phyloP scores from a whole-genome alignment of 1,140 invertebrate genomes.

The Drosophila oshimai region DNA sequence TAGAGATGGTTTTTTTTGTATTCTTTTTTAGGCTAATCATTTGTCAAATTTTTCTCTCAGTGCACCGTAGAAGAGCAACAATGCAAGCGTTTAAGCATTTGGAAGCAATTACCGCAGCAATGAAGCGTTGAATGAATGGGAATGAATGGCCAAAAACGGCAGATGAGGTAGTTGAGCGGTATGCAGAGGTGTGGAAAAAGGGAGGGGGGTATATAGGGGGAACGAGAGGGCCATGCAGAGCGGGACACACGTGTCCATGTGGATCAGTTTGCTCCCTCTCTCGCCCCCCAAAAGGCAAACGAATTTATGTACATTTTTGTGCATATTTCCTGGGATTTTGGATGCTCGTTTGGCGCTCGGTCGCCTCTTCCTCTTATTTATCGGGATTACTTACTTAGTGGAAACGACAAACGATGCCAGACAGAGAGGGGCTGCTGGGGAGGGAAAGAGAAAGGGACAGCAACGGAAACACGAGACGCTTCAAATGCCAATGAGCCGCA shows the following conservation, averaged over 20 bases:
- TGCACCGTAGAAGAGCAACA: conserved; percentile 41
- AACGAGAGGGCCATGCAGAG: neutral
- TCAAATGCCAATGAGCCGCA: conserved; percentile 70
- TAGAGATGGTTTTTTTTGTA: no score
- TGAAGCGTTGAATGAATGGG: conserved; percentile 74
- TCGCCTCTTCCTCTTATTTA: conserved; percentile 19
- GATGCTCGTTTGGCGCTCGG: conserved; percentile 14
- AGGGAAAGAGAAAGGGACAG: neutral
- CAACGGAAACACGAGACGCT: conserved; percentile 71
- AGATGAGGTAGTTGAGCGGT: conserved; percentile 5
- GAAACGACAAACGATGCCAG: conserved; percentile 25
- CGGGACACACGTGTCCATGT: conserved; percentile 42
- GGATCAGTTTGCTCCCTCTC: conserved; percentile 32
- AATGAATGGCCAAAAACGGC: conserved; percentile 40
- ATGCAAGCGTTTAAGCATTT: conserved; percentile 80
- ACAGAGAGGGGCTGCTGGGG: neutral
- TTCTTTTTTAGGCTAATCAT: no score
- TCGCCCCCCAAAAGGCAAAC: conserved; percentile 25
- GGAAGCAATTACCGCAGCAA: conserved; percentile 79
- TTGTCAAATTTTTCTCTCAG: neutral
- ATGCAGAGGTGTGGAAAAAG: neutral
- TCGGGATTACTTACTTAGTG: conserved; percentile 73
- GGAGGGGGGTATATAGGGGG: neutral
- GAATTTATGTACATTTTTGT: conserved; percentile 72
- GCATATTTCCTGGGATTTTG: conserved; percentile 64